These are phyloP conservation scores for Poeciliopsis occidentalis DNA, from an alignment of 2,113 vertebrate genomes.

Conservation along the genomic window DNA sequence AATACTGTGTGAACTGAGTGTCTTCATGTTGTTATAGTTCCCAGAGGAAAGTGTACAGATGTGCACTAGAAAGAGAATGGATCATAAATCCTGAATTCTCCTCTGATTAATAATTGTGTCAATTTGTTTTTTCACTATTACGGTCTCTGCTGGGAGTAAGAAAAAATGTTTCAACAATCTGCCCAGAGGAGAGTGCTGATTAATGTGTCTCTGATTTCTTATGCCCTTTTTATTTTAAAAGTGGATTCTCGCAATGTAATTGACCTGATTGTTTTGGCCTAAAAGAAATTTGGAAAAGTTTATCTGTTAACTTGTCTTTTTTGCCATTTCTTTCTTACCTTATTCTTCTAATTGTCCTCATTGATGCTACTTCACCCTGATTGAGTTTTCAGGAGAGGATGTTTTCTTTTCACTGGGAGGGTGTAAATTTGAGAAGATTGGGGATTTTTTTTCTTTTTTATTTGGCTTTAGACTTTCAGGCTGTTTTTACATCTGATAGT, in stretches of 20 bases:
- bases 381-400: constrained; percentile 41
- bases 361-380: constrained; percentile 35
- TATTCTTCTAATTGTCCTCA: constrained; percentile 43
- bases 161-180: constrained; percentile 30
- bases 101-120: constrained; percentile 37
- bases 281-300: constrained; percentile 50
- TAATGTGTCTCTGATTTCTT: constrained; percentile 43
- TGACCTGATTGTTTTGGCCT: constrained; percentile 63
- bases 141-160: constrained; percentile 51
- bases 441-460: neutral
- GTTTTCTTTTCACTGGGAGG: neutral
- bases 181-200: constrained; percentile 54
- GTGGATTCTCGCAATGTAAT: constrained; percentile 26
- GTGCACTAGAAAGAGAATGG: neutral
- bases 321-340: constrained; percentile 3
- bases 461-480: neutral
- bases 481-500: too few species aligned
- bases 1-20: neutral
- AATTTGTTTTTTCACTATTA: constrained; percentile 24
- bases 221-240: constrained; percentile 8
- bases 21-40: neutral
- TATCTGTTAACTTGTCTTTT: constrained; percentile 4
- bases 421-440: neutral
- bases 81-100: constrained; percentile 13
- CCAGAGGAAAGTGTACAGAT: neutral